Base-by-base conservation (phyloP, 2,797 vertebrate species). In the Poecilia wingei region DNA sequence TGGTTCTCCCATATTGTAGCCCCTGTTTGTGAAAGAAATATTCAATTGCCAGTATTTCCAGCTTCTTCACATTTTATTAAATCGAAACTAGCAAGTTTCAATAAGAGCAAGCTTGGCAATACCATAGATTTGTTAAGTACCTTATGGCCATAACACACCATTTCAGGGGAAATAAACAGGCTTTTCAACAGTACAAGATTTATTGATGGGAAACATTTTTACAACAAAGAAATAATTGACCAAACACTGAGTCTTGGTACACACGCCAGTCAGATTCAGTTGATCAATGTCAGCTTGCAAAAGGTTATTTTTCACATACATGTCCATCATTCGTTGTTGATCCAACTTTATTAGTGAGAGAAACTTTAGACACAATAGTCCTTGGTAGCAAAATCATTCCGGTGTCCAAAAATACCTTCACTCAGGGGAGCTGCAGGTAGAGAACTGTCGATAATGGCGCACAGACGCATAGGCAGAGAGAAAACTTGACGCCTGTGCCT, bases 361-460 rank as follows among this genome's bases (percentile, higher is more conserved):
- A 70, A 70, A 45, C 41, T 45, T 43, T n/a, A 43, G 39, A 70
- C 68, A 45, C 68, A 25, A n/a, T 14, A n/a, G 25, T 69, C 39
- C 10, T 43, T 43, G 22, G 66, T n/a, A 69, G 22, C 66, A 43
- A 69, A 70, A 45, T 70, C 25, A 3, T 45, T 28, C 68, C 41
- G 45, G 68, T 61, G 74, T 72, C 68, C 71, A 85, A 85, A 90
- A 92, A 90, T 90, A 91, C 72, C 83, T 74, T 25, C 57, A 20
- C 49, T 76, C 75, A 9, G 3, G 55, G 78, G 80, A 86, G 75
- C 53, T 47, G 68, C 72, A 80, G 86, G 76, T 83, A 70, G 79
- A 81, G 86, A 82, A 69, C 43, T 39, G 39, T 10, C 43, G 72
- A 86, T 86, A 51, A 85, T 76, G 66, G 80, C 83, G 74, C 74